Evolutionary conservation across 2,888 invertebrate genomes (phyloP).

Genomic region (Cataglyphis altisquamis): DNA sequence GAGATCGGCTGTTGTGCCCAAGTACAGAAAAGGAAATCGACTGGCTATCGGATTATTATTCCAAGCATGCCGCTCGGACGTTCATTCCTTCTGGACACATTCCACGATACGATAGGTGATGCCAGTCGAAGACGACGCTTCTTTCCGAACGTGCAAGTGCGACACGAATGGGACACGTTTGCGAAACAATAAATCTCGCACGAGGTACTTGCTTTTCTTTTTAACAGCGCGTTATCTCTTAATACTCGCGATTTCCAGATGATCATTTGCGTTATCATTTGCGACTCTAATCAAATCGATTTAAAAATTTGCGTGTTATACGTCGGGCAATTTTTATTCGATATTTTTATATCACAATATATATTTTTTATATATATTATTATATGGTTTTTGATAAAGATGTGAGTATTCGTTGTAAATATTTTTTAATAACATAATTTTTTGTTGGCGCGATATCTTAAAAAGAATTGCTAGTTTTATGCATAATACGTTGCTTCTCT

Average conservation of each 20-base stretch:
- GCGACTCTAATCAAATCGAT: not conserved
- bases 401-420: not conserved
- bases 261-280: not conserved
- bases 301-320: not conserved
- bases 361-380: too few relatives aligned
- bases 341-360: not conserved
- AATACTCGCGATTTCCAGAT: not conserved
- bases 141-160: constrained; percentile 79
- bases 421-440: not conserved
- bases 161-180: constrained; percentile 57
- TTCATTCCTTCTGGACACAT: constrained; percentile 84
- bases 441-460: not conserved
- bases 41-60: constrained; percentile 80
- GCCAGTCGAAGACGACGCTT: constrained; percentile 81
- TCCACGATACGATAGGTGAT: constrained; percentile 82
- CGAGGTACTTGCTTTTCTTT: constrained; percentile 26
- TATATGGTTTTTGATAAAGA: too few relatives aligned
- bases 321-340: not conserved
- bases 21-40: constrained; percentile 82
- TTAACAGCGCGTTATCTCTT: not conserved
- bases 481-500: constrained; percentile 5
- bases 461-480: not conserved
- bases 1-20: constrained; percentile 49
- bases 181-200: constrained; percentile 53
- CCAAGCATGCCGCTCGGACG: constrained; percentile 83